Percentiles rank a stretch among this genome's conserved stretches.
Conservation (phyloP, 2,888 invertebrate species). For the Lasius platythorax region DNA sequence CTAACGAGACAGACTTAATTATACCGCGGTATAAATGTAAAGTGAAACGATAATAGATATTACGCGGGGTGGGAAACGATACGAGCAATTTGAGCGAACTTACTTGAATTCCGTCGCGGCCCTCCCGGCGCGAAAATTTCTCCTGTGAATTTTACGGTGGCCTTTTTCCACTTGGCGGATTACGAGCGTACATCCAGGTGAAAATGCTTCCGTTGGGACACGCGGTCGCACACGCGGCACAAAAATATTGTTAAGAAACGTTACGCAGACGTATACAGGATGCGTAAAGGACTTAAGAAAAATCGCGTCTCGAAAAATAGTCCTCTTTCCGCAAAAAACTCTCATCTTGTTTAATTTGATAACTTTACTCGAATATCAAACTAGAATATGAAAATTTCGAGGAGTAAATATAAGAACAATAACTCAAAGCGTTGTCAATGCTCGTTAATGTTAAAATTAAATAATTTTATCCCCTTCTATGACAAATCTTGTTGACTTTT, state of each 20-base stretch:
- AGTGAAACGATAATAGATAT: constrained; percentile 37
- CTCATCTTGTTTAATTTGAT: constrained; percentile 2
- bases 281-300: constrained; percentile 20
- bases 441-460: neutral
- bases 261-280: constrained; percentile 31
- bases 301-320: neutral
- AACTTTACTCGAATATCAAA: neutral
- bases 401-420: neutral
- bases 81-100: constrained; percentile 38
- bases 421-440: neutral
- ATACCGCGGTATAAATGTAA: constrained; percentile 16
- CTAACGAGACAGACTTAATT: neutral
- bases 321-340: neutral
- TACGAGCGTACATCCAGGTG: constrained; percentile 56
- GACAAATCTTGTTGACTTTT: neutral
- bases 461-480: neutral
- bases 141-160: constrained; percentile 45
- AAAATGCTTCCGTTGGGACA: constrained; percentile 56
- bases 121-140: constrained; percentile 25
- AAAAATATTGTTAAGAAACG: constrained; percentile 62
- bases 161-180: constrained; percentile 58
- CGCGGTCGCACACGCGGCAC: constrained; percentile 30
- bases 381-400: neutral
- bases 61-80: neutral
- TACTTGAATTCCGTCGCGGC: constrained; percentile 34